Conservation (phyloP, 2,113 vertebrate species). For the Brienomyrus longianalis region DNA sequence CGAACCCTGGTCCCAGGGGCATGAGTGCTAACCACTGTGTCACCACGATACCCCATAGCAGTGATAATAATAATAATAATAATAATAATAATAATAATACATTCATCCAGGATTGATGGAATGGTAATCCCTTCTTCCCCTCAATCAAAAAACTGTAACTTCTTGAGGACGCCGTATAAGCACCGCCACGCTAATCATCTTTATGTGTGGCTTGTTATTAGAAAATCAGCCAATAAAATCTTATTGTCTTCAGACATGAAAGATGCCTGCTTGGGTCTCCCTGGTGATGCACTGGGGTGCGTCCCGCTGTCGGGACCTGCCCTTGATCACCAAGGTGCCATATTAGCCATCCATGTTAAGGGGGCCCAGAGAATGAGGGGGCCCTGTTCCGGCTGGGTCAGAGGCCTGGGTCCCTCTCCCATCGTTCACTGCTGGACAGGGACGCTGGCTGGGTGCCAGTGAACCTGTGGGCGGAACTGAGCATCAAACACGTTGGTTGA, state of each 20-base stretch:
- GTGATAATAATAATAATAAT: not conserved
- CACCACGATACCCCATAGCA: not conserved
- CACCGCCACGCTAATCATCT: not conserved
- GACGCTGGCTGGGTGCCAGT: not conserved
- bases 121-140: not conserved
- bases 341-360: not conserved
- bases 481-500: not conserved
- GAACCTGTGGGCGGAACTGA: not conserved
- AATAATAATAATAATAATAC: not conserved
- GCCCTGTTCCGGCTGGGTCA: not conserved
- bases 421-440: not conserved
- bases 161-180: no score
- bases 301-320: not conserved
- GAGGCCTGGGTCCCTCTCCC: not conserved
- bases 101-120: not conserved
- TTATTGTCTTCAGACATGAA: not conserved
- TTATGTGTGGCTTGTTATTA: not conserved
- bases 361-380: not conserved
- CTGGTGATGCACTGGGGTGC: not conserved
- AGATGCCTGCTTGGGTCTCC: not conserved
- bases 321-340: not conserved
- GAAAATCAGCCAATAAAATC: not conserved
- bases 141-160: not conserved
- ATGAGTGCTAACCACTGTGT: not conserved
- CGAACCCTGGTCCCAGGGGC: not conserved